Conservation (phyloP, 2,113 vertebrate genomes). For the Lutjanus erythropterus region DNA sequence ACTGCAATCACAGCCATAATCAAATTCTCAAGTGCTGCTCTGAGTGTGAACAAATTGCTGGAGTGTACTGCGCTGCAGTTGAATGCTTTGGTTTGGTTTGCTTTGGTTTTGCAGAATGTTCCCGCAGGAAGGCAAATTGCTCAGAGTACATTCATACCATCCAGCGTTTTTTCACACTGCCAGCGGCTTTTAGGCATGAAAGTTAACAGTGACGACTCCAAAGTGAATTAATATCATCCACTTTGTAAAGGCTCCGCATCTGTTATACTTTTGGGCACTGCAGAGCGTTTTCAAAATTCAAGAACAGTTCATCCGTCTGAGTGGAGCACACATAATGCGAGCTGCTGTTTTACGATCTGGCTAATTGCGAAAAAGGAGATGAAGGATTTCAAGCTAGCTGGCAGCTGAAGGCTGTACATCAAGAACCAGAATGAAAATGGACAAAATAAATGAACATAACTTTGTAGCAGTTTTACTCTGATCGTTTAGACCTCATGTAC, state of each 20-base stretch:
- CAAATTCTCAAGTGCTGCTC: slow-evolving; percentile 33
- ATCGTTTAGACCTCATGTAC: not conserved
- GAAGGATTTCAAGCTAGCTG: slow-evolving; percentile 10
- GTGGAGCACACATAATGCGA: slow-evolving; percentile 9
- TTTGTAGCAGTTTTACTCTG: not conserved
- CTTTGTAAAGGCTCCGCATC: slow-evolving; percentile 32
- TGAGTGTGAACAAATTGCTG: slow-evolving; percentile 34
- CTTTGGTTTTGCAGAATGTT: slow-evolving; percentile 14
- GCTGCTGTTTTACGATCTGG: slow-evolving; percentile 32
- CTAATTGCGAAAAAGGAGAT: slow-evolving; percentile 21
- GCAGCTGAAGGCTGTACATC: not conserved
- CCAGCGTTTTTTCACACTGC: not conserved
- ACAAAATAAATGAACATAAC: not conserved
- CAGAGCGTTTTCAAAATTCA: slow-evolving; percentile 27
- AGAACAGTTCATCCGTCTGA: slow-evolving; percentile 27
- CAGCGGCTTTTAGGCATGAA: slow-evolving; percentile 26
- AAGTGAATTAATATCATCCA: slow-evolving; percentile 37
- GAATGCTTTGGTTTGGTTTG: slow-evolving; percentile 33
- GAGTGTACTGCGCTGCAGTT: not conserved
- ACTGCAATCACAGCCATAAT: slow-evolving; percentile 46
- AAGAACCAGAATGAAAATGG: slow-evolving; percentile 15
- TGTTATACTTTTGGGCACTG: slow-evolving; percentile 22
- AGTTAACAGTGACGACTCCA: slow-evolving; percentile 29
- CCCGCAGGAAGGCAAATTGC: slow-evolving; percentile 19
- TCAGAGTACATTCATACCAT: slow-evolving; percentile 12